Evolutionary conservation across 1,140 invertebrate genomes (phyloP).

Genomic region (Colletes latitarsis): DNA sequence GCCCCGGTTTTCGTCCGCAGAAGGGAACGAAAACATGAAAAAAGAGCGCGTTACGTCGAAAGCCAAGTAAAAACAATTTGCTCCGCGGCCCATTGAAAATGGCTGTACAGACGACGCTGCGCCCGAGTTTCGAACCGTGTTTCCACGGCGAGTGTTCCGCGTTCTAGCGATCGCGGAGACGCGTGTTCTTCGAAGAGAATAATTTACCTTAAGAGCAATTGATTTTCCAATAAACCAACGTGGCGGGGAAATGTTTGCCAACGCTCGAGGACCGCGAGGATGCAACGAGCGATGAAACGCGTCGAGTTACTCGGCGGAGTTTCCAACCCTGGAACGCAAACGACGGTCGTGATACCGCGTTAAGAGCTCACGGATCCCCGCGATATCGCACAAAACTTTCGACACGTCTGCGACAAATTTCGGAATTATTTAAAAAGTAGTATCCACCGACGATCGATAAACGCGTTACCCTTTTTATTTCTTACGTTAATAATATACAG

Average conservation of each 20-base stretch:
- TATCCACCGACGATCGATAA: too few relatives aligned
- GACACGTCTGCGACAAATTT: not conserved
- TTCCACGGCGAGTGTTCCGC: constrained; percentile 4
- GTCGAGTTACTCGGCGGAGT: not conserved
- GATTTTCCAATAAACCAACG: constrained; percentile 52
- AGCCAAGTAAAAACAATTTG: not conserved
- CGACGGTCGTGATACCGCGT: not conserved
- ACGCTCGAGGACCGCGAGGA: constrained; percentile 6
- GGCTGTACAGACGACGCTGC: not conserved
- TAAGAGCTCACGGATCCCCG: not conserved
- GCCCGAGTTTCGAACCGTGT: not conserved
- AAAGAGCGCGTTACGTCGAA: not conserved
- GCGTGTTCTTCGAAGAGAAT: constrained; percentile 40
- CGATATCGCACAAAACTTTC: not conserved
- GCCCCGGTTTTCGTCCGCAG: too few relatives aligned
- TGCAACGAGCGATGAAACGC: constrained; percentile 26
- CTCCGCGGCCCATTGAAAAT: not conserved
- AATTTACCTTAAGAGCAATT: constrained; percentile 60
- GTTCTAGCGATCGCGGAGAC: not conserved
- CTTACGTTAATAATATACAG: too few relatives aligned
- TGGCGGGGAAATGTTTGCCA: constrained; percentile 10
- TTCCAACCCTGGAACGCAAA: not conserved
- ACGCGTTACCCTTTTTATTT: too few relatives aligned
- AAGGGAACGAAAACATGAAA: too few relatives aligned
- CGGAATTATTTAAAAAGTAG: too few relatives aligned